phyloP scores from a whole-genome alignment of 1,140 invertebrate genomes.

The Pissodes strobi region DNA sequence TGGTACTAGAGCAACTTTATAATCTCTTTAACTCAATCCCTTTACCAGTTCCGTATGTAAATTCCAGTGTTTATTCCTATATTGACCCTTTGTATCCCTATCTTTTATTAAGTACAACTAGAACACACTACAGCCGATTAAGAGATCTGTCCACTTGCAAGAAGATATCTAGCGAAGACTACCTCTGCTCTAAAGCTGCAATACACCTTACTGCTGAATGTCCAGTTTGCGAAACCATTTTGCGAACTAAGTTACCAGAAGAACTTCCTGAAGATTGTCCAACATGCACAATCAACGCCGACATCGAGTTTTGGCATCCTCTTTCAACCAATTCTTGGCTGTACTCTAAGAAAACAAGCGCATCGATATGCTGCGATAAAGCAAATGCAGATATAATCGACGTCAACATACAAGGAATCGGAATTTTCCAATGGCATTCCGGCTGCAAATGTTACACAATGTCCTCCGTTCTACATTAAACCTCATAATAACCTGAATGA shows the following conservation, averaged over 20 bases:
- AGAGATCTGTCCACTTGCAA: constrained; percentile 13
- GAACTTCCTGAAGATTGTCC: not conserved
- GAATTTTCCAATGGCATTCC: constrained; percentile 5
- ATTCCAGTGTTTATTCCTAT: constrained; percentile 10
- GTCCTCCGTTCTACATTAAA: constrained; percentile 8
- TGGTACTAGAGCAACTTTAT: not conserved
- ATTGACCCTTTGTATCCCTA: constrained; percentile 13
- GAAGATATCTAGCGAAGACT: not conserved
- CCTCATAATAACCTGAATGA: constrained; percentile 13
- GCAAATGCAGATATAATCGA: not conserved
- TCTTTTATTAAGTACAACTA: constrained; percentile 18
- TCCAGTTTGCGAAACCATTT: not conserved
- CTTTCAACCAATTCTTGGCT: constrained; percentile 9
- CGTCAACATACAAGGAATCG: constrained; percentile 2
- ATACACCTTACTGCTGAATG: constrained; percentile 3
- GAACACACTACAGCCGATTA: constrained; percentile 7
- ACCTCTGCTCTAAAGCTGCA: not conserved
- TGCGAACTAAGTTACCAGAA: not conserved
- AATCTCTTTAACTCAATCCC: constrained; percentile 14
- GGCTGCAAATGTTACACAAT: constrained; percentile 30
- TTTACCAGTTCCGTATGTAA: not conserved
- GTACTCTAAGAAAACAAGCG: not conserved
- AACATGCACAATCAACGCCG: not conserved
- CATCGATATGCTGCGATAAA: not conserved
- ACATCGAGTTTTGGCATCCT: constrained; percentile 14